Evolutionary conservation across 2,888 invertebrate species (phyloP), one percentile per base, ranked within the genome.

Genomic region (Podotricha telesiphe): DNA sequence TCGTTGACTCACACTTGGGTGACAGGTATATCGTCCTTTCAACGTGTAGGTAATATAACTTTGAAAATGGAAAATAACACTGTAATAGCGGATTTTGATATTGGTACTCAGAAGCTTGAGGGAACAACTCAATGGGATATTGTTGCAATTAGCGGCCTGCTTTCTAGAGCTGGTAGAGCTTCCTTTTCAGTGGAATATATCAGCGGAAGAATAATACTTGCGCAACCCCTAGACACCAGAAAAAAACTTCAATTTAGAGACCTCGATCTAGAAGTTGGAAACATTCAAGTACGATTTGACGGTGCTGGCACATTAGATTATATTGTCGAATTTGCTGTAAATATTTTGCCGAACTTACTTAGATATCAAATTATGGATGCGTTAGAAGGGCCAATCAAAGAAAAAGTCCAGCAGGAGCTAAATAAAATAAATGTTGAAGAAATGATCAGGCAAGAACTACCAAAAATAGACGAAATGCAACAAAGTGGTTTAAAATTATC

Each of bases 291-390:
- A 19, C 94, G 97, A 22, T 96, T 96, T 77, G 95, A 97, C 77
- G 98, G 98, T 0, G 96, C 97, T 0, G 97, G 98, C n/a, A 97
- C 97, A 0, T 74, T 96, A 17, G 98, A 98, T 86, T 98, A 97
- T 80, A 81, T 96, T 0, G 91, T 97, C 71, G 98, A 98, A 87
- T 95, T 96, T 69, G 94, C 93, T 5, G 94, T 97, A 0, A 98
- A 98, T 83, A 93, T 98, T 58, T 80, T 98, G 63, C 97, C 98
- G 0, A 98, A 98, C 93, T 88, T 97, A 56, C 88, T 98, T 71
- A 94, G 98, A 66, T 97, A 97, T 82, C 97, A 97, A 87, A 97
- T 98, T 70, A 96, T 97, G 95, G 96, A 97, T 80, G 96, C 97
- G 0, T 83, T 97, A 48, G 97, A 97, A 86, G 95, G 95, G 47